Percentiles rank a stretch among this genome's conserved stretches.
Evolutionary conservation across 2,888 invertebrate species (phyloP).

Genomic region (Temnothorax unifasciatus): DNA sequence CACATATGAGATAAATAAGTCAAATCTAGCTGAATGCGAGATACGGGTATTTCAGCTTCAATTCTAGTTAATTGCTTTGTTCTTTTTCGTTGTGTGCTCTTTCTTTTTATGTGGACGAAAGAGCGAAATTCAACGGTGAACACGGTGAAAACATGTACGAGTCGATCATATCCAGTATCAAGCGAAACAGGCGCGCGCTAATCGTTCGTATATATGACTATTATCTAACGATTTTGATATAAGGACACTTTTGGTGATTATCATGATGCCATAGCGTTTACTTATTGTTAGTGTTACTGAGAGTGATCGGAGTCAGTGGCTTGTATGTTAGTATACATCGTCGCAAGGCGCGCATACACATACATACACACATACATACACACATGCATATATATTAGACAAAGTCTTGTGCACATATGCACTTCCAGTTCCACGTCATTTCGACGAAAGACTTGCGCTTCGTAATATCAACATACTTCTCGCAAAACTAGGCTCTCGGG

Average conservation of each 20-base stretch:
- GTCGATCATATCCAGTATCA: constrained; percentile 75
- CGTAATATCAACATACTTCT: constrained; percentile 10
- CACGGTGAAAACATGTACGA: constrained; percentile 61
- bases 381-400: constrained; percentile 22
- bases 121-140: constrained; percentile 50
- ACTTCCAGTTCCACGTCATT: constrained; percentile 17
- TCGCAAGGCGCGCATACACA: constrained; percentile 15
- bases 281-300: constrained; percentile 47
- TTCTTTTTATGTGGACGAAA: constrained; percentile 39
- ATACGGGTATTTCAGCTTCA: neutral
- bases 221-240: constrained; percentile 52
- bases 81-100: constrained; percentile 27
- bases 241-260: constrained; percentile 37
- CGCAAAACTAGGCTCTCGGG: neutral
- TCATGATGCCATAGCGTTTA: constrained; percentile 54
- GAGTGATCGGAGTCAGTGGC: constrained; percentile 46
- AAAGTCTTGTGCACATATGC: constrained; percentile 25
- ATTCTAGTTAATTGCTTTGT: neutral
- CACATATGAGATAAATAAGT: neutral
- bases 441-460: constrained; percentile 16
- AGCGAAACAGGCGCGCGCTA: constrained; percentile 68
- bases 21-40: neutral
- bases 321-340: constrained; percentile 44
- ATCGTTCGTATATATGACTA: constrained; percentile 52
- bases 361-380: constrained; percentile 4